These are phyloP conservation scores for Acronicta psi DNA, from an alignment of 2,888 invertebrate genomes.

Conservation along the genomic window DNA sequence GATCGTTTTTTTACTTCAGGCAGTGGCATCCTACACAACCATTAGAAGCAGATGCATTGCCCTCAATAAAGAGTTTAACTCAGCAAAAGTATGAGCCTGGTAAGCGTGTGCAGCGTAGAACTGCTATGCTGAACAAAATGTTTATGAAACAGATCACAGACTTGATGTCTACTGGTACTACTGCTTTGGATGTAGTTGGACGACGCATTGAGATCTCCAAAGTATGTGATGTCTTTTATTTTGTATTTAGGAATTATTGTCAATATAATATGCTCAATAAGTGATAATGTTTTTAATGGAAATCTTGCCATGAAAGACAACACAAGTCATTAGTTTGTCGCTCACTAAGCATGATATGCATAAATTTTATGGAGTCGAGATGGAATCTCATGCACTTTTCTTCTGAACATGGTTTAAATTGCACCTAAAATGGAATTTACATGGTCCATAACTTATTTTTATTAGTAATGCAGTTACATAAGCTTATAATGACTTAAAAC, in stretches of 20 bases:
- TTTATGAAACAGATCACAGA: slow-evolving; percentile 95
- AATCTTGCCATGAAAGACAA: no score
- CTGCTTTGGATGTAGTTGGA: slow-evolving; percentile 89
- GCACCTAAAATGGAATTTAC: no score
- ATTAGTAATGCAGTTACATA: no score
- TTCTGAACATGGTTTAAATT: no score
- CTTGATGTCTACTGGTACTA: slow-evolving; percentile 92
- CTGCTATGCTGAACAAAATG: slow-evolving; percentile 92
- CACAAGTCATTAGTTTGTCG: no score
- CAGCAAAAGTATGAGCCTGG: slow-evolving; percentile 85
- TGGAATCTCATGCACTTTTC: no score
- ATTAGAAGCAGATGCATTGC: slow-evolving; percentile 64
- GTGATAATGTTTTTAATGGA: no score
- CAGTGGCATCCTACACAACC: slow-evolving; percentile 73
- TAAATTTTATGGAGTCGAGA: no score
- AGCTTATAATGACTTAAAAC: no score
- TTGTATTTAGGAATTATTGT: neutral
- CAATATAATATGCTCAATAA: no score
- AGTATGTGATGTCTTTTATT: slow-evolving; percentile 69
- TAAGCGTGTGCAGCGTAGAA: slow-evolving; percentile 88
- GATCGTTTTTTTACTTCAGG: slow-evolving; percentile 64
- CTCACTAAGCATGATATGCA: no score
- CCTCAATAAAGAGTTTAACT: slow-evolving; percentile 77
- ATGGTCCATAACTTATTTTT: no score
- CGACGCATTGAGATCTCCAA: slow-evolving; percentile 92